These are phyloP conservation scores for Epizoanthus rinbou DNA, from an alignment of 92 coral and sea anemone species.

Conservation along the genomic window DNA sequence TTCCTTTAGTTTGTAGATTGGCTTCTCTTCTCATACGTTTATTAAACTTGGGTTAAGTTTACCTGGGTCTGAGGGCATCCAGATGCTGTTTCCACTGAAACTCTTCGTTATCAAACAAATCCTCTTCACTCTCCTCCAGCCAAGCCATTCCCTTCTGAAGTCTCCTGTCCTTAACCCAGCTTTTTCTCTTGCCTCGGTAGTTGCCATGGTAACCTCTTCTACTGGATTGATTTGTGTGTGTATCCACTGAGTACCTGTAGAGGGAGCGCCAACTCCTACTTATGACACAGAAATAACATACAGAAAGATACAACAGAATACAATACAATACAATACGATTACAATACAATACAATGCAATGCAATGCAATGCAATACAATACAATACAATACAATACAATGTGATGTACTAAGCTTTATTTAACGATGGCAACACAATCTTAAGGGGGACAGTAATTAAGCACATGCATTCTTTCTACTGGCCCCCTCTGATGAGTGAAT, in stretches of 20 bases:
- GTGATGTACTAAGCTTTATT: too few species aligned
- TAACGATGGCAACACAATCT: too few species aligned
- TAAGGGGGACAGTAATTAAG: too few species aligned
- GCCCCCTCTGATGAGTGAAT: too few species aligned
- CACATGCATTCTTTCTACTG: too few species aligned
- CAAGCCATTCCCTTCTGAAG: constrained; percentile 60
- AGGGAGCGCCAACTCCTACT: too few species aligned
- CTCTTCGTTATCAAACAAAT: constrained; percentile 52
- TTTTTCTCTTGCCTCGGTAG: constrained; percentile 56
- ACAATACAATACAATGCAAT: too few species aligned
- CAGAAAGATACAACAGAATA: too few species aligned
- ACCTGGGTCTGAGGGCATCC: constrained; percentile 61
- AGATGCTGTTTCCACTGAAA: constrained; percentile 65
- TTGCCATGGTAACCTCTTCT: constrained; percentile 40
- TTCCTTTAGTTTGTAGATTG: background rate
- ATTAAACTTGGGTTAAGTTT: background rate
- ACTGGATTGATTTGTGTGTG: background rate
- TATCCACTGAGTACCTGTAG: constrained; percentile 15
- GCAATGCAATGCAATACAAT: too few species aligned
- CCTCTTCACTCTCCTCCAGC: constrained; percentile 41
- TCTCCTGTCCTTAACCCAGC: constrained; percentile 64
- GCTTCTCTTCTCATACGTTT: background rate
- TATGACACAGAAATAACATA: too few species aligned
- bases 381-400: too few species aligned
- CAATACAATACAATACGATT: too few species aligned